phyloP scores from a whole-genome alignment of 2,888 invertebrate species.

The Morinoia aosen region DNA sequence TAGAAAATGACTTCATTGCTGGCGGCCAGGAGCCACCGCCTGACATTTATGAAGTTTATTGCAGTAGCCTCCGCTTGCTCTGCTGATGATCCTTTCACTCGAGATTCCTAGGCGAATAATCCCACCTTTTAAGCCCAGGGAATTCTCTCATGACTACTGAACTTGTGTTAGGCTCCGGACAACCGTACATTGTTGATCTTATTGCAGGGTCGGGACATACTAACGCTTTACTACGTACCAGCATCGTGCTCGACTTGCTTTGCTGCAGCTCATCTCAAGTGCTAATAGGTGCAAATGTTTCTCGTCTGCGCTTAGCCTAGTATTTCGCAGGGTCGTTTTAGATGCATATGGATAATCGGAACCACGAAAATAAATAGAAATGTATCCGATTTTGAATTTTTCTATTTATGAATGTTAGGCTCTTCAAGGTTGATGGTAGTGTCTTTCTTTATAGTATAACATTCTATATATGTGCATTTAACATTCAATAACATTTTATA shows the following conservation, averaged over 20 bases:
- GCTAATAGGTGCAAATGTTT: background rate
- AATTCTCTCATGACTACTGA: background rate
- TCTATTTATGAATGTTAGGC: background rate
- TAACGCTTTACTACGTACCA: too few species aligned
- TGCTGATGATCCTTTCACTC: constrained; percentile 30
- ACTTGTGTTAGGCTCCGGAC: background rate
- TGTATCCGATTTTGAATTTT: background rate
- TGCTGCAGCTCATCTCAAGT: background rate
- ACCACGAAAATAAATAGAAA: background rate
- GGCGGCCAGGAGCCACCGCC: background rate
- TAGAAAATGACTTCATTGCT: constrained; percentile 38
- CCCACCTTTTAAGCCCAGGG: background rate
- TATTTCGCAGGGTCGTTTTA: background rate
- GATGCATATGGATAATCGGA: background rate
- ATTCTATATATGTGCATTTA: background rate
- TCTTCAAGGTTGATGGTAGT: background rate
- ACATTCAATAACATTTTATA: too few species aligned
- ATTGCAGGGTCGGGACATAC: background rate
- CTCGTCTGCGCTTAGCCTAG: background rate
- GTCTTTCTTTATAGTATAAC: background rate
- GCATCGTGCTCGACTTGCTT: too few species aligned
- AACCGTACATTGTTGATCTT: background rate
- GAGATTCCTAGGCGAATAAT: background rate
- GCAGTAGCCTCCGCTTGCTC: background rate
- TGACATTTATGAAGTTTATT: constrained; percentile 38